Percentiles rank a stretch among this genome's conserved stretches.
These are phyloP conservation scores for Platycnemis pennipes DNA, from an alignment of 2,888 invertebrate genomes.

Conservation along the genomic window DNA sequence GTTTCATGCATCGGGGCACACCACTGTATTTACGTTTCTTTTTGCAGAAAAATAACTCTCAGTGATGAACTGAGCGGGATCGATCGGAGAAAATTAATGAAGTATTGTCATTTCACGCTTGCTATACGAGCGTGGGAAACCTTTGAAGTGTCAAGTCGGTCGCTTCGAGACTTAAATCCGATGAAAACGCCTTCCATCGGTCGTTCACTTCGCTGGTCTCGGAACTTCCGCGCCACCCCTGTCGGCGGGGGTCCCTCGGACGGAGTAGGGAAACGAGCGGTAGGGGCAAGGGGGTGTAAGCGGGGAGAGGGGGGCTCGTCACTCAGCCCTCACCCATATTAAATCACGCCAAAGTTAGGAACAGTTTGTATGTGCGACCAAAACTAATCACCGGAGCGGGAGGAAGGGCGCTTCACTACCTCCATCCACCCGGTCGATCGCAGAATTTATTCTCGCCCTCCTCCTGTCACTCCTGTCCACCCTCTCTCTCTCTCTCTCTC, in stretches of 20 bases:
- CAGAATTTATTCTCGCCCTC: background rate
- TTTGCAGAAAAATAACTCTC: background rate
- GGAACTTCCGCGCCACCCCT: background rate
- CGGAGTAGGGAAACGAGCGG: background rate
- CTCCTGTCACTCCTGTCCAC: background rate
- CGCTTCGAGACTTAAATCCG: background rate
- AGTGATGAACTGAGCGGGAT: background rate
- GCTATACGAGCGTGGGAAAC: background rate
- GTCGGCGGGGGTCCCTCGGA: background rate
- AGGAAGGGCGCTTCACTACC: background rate
- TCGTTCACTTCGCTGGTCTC: background rate
- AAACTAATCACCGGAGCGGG: background rate
- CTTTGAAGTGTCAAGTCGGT: background rate
- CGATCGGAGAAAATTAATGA: background rate
- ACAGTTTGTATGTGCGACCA: background rate
- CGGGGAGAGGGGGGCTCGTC: background rate
- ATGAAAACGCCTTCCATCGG: background rate
- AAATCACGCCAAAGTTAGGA: conserved; percentile 1
- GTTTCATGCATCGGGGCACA: too few relatives aligned
- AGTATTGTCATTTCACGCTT: background rate
- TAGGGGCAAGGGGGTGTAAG: background rate
- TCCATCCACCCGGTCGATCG: background rate
- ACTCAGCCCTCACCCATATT: background rate
- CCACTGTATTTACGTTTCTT: too few relatives aligned
- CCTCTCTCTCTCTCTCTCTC: background rate